These are phyloP conservation scores for Bambusicola thoracicus DNA, from an alignment of 2,113 vertebrate genomes.

Conservation along the genomic window DNA sequence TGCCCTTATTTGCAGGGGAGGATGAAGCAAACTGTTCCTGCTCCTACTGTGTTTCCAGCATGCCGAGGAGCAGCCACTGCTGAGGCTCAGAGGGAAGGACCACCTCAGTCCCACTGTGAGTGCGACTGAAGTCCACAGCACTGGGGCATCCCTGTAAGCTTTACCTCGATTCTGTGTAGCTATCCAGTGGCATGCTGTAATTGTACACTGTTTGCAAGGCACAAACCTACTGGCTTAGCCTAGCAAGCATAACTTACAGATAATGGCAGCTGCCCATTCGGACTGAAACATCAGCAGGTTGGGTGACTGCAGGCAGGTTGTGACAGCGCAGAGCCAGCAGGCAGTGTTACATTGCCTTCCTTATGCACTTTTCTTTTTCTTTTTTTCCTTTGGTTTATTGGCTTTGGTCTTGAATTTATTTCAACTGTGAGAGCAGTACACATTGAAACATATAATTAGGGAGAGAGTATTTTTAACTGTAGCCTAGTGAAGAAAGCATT, in stretches of 20 bases:
- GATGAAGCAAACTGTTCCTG: neutral
- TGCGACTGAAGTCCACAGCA: neutral
- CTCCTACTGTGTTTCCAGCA: neutral
- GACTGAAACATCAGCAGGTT: neutral
- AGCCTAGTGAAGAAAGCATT: neutral
- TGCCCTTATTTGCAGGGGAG: neutral
- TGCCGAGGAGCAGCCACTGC: neutral
- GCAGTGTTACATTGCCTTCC: neutral
- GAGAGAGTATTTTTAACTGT: neutral
- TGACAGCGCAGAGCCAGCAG: slow-evolving; percentile 19
- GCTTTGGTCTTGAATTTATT: neutral
- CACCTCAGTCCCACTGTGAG: no score
- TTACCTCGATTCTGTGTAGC: neutral
- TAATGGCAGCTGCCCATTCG: neutral
- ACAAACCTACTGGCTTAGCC: neutral
- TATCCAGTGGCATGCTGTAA: accelerated
- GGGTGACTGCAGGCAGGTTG: neutral
- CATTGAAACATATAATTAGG: neutral
- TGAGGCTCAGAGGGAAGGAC: neutral
- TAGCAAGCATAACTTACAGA: neutral
- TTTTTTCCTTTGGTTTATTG: neutral
- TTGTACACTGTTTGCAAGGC: neutral
- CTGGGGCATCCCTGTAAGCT: neutral
- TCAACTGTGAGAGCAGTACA: neutral
- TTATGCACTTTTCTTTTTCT: neutral